Base-by-base conservation (phyloP, 2,888 invertebrate species). In the Microplitis deprimator region DNA sequence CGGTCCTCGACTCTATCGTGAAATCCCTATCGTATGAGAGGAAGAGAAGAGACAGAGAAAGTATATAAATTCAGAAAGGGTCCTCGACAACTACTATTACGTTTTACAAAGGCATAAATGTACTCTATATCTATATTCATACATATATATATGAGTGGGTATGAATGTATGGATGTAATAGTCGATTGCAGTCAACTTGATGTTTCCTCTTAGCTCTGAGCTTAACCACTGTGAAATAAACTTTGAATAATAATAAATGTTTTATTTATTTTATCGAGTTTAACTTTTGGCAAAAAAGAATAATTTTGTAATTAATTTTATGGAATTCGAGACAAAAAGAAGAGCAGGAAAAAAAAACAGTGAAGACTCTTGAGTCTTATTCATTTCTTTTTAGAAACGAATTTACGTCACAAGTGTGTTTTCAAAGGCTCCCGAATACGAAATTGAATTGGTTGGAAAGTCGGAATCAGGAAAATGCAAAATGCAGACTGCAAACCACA, bases 1-100 rank as follows among this genome's bases (percentile, higher is more conserved):
- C 77, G 77, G 79, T 75, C 76, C 78, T 79, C 77, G 76, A 77
- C 78, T 78, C 65, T 50, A 69, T 67, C 72, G 61, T 10, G 70
- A 73, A 73, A 73, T 77, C 69, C 80, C 77, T 75, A 67, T 68
- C 71, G 50, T 62, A 29, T 50, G 50, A 50, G 50, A 50, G 50
- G 50, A 50, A 50, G 50, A 50, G 13, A 10, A 50, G 50, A 50
- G 50, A 50, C 50, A 50, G 20, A 68, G 80, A 78, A 79, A 80
- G 80, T 80, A 81, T 81, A 77, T 80, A 38, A 38, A 80, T 81
- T 82, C 80, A 79, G 75, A 81, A 81, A 81, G 82, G 82, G 81
- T 81, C 79, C 81, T 82, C 77, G 78, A 81, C 78, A 77, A 81
- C 75, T 73, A 74, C 62, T 76, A 71, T 75, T 76, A 20, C 68